phyloP scores from a whole-genome alignment of 1,140 invertebrate genomes.

The Caerostris darwini region DNA sequence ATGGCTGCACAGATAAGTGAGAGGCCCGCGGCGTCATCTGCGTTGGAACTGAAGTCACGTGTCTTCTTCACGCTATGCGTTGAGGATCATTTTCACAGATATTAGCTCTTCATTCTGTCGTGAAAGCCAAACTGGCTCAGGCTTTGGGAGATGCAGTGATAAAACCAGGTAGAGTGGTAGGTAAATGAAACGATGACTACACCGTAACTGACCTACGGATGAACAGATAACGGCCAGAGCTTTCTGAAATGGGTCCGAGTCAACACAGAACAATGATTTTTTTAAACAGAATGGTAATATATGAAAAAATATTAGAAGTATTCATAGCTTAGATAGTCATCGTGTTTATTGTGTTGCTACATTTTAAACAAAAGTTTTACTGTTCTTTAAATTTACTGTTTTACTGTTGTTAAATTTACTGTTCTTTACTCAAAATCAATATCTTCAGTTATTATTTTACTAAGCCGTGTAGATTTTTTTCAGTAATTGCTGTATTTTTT shows the following conservation, averaged over 20 bases:
- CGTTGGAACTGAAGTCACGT: conserved; percentile 66
- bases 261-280: no score
- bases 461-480: no score
- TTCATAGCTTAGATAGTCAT: neutral
- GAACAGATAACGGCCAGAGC: conserved; percentile 59
- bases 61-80: conserved; percentile 58
- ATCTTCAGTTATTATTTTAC: no score
- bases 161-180: conserved; percentile 68
- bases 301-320: neutral
- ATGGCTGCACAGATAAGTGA: conserved; percentile 63
- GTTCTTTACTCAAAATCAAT: no score
- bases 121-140: conserved; percentile 41
- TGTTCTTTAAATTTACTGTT: no score
- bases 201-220: conserved; percentile 62
- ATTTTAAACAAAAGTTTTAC: no score
- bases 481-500: no score
- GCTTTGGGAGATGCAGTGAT: conserved; percentile 8
- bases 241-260: neutral
- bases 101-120: conserved; percentile 73
- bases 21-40: conserved; percentile 12
- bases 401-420: no score
- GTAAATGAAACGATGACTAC: conserved; percentile 55
- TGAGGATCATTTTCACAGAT: conserved; percentile 75
- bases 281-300: no score
- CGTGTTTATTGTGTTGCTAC: no score